These are phyloP conservation scores for Agonopterix heracliana DNA, from an alignment of 2,888 invertebrate genomes.

Conservation along the genomic window DNA sequence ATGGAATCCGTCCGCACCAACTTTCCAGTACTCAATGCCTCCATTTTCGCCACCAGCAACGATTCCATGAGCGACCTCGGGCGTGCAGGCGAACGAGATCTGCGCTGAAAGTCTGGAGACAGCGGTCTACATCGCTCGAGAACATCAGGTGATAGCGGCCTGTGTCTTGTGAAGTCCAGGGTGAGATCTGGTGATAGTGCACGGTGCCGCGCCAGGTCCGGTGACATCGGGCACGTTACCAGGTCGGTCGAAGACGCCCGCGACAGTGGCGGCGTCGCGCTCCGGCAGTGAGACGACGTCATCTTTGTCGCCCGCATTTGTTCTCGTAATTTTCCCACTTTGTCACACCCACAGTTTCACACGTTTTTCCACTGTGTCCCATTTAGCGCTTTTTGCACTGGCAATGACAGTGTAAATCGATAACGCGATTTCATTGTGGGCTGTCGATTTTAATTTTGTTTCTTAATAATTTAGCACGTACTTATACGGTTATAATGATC, in stretches of 20 bases:
- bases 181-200: conserved; percentile 60
- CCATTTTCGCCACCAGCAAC: conserved; percentile 88
- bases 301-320: conserved; percentile 70
- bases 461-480: no score
- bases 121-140: conserved; percentile 48
- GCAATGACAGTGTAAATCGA: not conserved
- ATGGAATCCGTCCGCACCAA: conserved; percentile 85
- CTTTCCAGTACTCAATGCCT: conserved; percentile 77
- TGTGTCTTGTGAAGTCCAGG: conserved; percentile 44
- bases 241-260: conserved; percentile 64
- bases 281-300: conserved; percentile 69
- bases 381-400: conserved; percentile 6
- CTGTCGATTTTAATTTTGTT: no score
- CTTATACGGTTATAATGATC: no score
- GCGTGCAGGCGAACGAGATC: conserved; percentile 72
- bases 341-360: conserved; percentile 13
- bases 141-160: conserved; percentile 61
- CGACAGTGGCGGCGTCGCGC: conserved; percentile 69
- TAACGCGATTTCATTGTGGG: no score
- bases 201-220: conserved; percentile 52
- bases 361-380: no score
- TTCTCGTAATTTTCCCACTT: conserved; percentile 19
- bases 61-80: conserved; percentile 90
- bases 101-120: conserved; percentile 62
- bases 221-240: conserved; percentile 43